Conservation (phyloP, 2,113 vertebrate genomes). For the Columba livia region DNA sequence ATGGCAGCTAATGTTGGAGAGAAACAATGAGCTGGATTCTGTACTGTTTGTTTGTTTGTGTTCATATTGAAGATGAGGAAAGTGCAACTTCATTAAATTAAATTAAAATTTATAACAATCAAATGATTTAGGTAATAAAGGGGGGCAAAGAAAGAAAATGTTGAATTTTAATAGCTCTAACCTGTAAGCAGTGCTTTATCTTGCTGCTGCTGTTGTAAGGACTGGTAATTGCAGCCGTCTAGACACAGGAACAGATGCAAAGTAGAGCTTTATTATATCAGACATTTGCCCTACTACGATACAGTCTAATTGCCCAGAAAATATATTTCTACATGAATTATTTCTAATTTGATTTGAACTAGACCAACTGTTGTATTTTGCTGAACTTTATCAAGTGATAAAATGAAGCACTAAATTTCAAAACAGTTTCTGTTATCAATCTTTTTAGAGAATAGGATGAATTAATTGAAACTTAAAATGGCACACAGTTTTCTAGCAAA, state of each 20-base stretch:
- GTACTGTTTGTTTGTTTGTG: conserved; percentile 40
- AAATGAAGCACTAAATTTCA: conserved; percentile 63
- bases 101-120: conserved; percentile 72
- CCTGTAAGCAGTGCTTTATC: conserved; percentile 65
- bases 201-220: conserved; percentile 65
- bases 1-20: conserved; percentile 10
- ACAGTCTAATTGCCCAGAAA: conserved; percentile 98
- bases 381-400: conserved; percentile 71
- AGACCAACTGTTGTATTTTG: conserved; percentile 91
- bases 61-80: conserved; percentile 41
- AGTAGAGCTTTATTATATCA: conserved; percentile 82
- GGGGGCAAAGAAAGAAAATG: conserved; percentile 63
- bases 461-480: conserved; percentile 35
- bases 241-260: conserved; percentile 87
- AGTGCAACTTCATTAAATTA: conserved; percentile 68
- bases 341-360: conserved; percentile 96
- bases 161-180: conserved; percentile 67
- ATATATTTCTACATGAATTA: conserved; percentile 92
- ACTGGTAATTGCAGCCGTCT: conserved; percentile 78
- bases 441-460: neutral
- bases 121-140: conserved; percentile 72
- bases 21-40: conserved; percentile 51
- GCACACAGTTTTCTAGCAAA: neutral
- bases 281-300: conserved; percentile 87
- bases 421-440: conserved; percentile 3